A percentile compares a stretch with the other conserved stretches of the same genome.
phyloP scores from a whole-genome alignment of 2,797 vertebrate species.

The Hipposideros larvatus region DNA sequence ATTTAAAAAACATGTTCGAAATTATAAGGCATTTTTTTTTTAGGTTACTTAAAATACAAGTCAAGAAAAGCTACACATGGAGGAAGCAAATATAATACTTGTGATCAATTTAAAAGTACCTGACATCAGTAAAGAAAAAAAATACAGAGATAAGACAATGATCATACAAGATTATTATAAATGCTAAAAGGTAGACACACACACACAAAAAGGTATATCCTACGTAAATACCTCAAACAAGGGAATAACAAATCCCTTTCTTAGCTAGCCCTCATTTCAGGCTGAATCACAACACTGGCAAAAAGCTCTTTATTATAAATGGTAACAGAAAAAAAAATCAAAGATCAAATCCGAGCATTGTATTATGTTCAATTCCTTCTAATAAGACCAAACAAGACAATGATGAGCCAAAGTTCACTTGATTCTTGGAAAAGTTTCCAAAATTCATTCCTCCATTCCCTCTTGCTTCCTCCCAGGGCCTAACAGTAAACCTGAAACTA shows the following conservation, averaged over 20 bases:
- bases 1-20: background rate
- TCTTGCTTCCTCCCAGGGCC: background rate
- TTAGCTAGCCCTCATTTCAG: background rate
- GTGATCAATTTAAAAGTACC: background rate
- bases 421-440: background rate
- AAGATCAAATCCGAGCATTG: background rate
- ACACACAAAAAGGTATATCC: background rate
- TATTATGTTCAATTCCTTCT: background rate
- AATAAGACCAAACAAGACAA: background rate
- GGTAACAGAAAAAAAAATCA: background rate
- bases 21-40: slow-evolving; percentile 22
- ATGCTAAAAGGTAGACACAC: background rate
- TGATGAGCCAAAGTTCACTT: background rate
- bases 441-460: background rate
- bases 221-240: background rate
- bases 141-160: background rate
- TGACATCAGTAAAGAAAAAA: background rate
- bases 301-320: background rate
- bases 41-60: background rate
- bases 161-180: background rate
- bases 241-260: background rate
- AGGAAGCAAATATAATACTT: background rate
- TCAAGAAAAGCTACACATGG: background rate
- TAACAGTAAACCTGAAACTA: background rate
- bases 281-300: background rate